Percentiles rank a stretch among this genome's conserved stretches.
These are phyloP conservation scores for Lepidurus packardi DNA, from an alignment of 1,140 invertebrate species.

Conservation along the genomic window DNA sequence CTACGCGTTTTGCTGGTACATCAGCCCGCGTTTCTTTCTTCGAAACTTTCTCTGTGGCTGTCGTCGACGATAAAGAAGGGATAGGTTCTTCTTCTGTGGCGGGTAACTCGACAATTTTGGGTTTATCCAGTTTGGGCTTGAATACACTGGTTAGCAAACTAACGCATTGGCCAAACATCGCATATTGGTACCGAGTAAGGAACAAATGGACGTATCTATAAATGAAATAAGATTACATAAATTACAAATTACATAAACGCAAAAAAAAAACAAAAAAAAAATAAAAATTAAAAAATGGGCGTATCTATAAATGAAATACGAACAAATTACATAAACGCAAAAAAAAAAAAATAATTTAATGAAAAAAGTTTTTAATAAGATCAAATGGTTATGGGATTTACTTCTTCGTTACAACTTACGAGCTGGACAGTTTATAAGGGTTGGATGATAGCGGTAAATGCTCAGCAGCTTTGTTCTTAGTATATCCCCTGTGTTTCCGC, in stretches of 20 bases:
- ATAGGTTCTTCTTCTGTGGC: background rate
- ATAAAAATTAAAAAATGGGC: constrained; percentile 45
- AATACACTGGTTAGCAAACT: background rate
- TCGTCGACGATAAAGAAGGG: background rate
- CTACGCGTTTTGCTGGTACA: background rate
- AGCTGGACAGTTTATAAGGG: constrained; percentile 51
- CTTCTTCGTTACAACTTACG: constrained; percentile 25
- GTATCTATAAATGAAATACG: constrained; percentile 34
- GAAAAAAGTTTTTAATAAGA: no score
- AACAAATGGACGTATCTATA: constrained; percentile 46
- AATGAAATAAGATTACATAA: constrained; percentile 26
- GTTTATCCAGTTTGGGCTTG: background rate
- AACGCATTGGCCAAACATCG: constrained; percentile 43
- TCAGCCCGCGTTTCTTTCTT: background rate
- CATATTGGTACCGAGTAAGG: constrained; percentile 50
- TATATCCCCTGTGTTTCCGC: constrained; percentile 46
- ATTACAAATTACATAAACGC: no score
- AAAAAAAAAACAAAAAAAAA: no score
- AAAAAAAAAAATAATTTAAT: no score
- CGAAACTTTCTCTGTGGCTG: background rate
- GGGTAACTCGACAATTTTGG: background rate
- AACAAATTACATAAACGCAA: no score
- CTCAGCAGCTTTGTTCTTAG: constrained; percentile 40
- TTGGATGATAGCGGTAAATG: constrained; percentile 52
- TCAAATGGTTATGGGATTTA: no score